Base-by-base conservation (phyloP, 2,113 vertebrate genomes). In the Brachyhypopomus gauderio region DNA sequence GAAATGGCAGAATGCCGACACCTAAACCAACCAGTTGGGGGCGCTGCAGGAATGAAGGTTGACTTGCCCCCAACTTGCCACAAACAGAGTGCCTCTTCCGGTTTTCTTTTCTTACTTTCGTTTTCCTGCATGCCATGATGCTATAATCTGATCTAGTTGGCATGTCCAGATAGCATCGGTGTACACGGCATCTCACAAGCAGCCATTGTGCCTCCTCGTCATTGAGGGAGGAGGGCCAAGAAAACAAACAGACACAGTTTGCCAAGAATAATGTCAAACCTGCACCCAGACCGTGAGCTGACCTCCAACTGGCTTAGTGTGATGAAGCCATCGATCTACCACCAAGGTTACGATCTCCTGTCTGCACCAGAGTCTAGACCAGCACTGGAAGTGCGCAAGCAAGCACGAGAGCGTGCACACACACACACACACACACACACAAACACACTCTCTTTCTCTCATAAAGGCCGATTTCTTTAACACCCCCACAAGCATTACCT, bases 71-170 rank as follows among this genome's bases (percentile, higher is more conserved):
- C 63, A 78, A 45, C 48, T 63, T 81, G 52, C 67, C 79, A 73
- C 76, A 7, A 52, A 67, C 72, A 45, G 17, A 14, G 56, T 78
- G 78, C 41, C 71, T 63, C 58, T 67, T 30, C 8, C 73, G 70
- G 76, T 67, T 63, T 60, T 81, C 45, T 58, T 63, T 52, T 22
- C n/a, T 71, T 23, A 62, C 45, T 82, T 72, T 72, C 70, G 38
- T 64, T 14, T 56, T 75, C 62, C 76, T 76, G 62, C 82, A 66
- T 73, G 66, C 66, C 75, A 78, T 23, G 25, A 75, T 72, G 64
- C 70, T 79, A 70, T 81, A 62, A 84, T 86, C 83, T 79, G 75
- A 88, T 86, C 75, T 58, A 63, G 17, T 71, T 74, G 83, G 67
- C 81, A 83, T 78, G 75, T 82, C 76, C 60, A 23, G 27, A 86